These are phyloP conservation scores for Cephalopterus ornatus DNA, from an alignment of 2,113 vertebrate genomes.

Conservation along the genomic window DNA sequence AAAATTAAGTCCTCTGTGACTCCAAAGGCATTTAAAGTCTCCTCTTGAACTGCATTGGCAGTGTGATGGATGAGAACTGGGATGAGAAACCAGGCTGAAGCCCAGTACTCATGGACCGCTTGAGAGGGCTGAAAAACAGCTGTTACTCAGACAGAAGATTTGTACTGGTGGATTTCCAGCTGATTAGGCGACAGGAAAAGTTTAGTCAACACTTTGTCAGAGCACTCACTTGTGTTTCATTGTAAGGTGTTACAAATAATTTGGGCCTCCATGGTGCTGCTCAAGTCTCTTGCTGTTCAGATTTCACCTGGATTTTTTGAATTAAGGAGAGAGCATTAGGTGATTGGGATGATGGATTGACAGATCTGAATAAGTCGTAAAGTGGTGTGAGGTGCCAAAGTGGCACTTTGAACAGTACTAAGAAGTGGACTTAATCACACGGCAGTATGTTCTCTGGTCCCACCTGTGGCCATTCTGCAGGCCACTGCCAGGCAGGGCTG, in stretches of 20 bases:
- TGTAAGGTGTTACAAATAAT: background rate
- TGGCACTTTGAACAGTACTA: background rate
- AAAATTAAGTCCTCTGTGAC: background rate
- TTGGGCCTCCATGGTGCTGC: background rate
- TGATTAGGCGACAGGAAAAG: background rate
- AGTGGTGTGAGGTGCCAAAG: background rate
- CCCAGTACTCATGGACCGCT: background rate
- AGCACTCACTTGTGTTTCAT: background rate
- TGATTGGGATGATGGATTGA: background rate
- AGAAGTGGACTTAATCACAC: background rate
- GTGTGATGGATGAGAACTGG: background rate
- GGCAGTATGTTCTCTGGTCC: background rate
- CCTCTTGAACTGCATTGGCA: background rate
- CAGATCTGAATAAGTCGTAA: background rate
- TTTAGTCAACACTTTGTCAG: background rate
- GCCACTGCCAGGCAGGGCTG: background rate
- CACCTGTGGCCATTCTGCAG: background rate
- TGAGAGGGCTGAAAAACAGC: background rate
- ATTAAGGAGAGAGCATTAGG: background rate
- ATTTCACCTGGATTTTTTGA: background rate
- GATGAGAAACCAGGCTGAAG: background rate
- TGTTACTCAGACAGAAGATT: background rate
- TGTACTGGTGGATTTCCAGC: background rate
- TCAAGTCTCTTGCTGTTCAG: background rate
- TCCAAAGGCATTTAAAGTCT: background rate